Evolutionary conservation across 1,140 invertebrate species (phyloP), one percentile per base, ranked within the genome.

Genomic region (Drosophila erecta): DNA sequence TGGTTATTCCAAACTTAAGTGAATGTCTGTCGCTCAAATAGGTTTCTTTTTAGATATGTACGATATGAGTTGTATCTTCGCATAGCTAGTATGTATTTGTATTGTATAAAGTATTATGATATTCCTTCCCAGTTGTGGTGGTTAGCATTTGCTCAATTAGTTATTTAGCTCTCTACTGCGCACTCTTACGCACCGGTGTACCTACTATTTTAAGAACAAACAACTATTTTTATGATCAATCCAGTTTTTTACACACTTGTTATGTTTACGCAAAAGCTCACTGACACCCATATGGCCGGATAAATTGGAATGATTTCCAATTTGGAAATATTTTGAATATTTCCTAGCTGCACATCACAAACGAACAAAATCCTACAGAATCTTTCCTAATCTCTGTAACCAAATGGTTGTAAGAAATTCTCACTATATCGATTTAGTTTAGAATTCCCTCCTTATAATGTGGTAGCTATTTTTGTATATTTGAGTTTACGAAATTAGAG

Each of bases 121-220:
- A 76, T 76, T 76, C 60, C 72, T 54, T 75, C 38, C 50, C 51
- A 14, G 59, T 87, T 80, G 84, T 80, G 84, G 64, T 84, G 83
- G 79, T 73, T 70, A 69, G 83, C 72, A 89, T 79, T 76, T 84
- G 84, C 84, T 87, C 84, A 87, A 89, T 79, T 76, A 86, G 78
- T 85, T 85, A 14, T 38, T 58, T 57, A 76, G 56, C 51, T 81
- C 41, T 75, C 60, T 58, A 59, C 55, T 69, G 65, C 67, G 51
- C 67, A 71, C 67, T 57, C 27, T 70, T 35, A 71, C 65, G 79
- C 83, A 86, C 71, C 70, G 62, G 59, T 59, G 81, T 86, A 86
- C 81, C 81, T 86, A 86, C 59, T 86, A 86, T 79, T 75, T 86
- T 86, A 86, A 87, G 84, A 66, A 64, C 20, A 61, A 66, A 20